These are phyloP conservation scores for Thamnophis elegans DNA, from an alignment of 2,797 vertebrate species.

Conservation along the genomic window DNA sequence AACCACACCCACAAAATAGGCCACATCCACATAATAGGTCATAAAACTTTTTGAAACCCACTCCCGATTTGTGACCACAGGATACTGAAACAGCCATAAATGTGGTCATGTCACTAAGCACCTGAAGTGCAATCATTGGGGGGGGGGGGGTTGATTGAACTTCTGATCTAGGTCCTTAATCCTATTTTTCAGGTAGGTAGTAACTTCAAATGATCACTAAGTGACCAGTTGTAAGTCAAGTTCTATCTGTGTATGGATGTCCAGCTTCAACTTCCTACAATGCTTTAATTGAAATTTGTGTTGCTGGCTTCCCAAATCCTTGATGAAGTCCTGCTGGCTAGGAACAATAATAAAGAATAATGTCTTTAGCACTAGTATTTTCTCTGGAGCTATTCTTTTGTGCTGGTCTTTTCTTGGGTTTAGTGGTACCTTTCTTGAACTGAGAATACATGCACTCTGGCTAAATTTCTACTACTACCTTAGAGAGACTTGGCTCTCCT, in stretches of 20 bases:
- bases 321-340: background rate
- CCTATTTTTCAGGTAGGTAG: no score
- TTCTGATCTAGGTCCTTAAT: no score
- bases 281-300: background rate
- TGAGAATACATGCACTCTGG: background rate
- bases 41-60: no score
- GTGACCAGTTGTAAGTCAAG: no score
- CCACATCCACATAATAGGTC: no score
- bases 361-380: background rate
- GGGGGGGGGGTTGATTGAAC: no score
- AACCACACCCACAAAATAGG: no score
- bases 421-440: background rate
- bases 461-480: background rate
- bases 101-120: no score
- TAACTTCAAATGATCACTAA: no score
- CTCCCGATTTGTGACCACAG: no score
- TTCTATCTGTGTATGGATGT: background rate
- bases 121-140: no score
- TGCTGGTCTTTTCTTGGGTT: background rate
- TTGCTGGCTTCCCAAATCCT: background rate
- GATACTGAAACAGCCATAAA: no score
- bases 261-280: background rate
- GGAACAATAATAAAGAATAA: background rate
- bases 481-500: background rate
- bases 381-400: background rate